Conservation (phyloP, 2,113 vertebrate genomes). For the Xyrauchen texanus region DNA sequence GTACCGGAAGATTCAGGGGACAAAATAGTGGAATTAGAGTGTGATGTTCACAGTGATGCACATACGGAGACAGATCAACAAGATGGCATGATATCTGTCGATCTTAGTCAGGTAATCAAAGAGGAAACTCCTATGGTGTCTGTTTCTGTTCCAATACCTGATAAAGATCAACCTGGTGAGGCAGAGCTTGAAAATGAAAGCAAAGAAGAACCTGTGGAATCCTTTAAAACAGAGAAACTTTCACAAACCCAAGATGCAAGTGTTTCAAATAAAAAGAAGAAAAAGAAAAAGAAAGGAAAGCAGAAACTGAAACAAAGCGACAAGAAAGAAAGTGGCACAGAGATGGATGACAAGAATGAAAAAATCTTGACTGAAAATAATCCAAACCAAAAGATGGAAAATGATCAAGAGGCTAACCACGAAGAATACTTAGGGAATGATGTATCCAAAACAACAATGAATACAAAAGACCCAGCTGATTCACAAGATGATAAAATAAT, state of each 20-base stretch:
- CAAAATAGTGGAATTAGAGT: background rate
- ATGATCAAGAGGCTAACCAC: background rate
- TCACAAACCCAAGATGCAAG: constrained; percentile 45
- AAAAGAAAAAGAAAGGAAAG: constrained; percentile 70
- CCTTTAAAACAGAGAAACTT: constrained; percentile 42
- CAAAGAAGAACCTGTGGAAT: constrained; percentile 33
- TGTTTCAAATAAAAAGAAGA: constrained; percentile 71
- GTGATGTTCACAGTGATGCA: background rate
- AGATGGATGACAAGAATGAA: constrained; percentile 2
- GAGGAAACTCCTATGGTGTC: constrained; percentile 4
- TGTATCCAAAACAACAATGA: background rate
- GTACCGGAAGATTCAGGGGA: background rate
- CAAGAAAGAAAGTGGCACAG: constrained; percentile 14
- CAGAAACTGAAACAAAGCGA: constrained; percentile 61
- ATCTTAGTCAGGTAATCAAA: constrained; percentile 25
- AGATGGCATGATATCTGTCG: constrained; percentile 4
- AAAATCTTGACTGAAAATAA: constrained; percentile 3
- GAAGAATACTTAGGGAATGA: background rate
- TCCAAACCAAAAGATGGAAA: constrained; percentile 9
- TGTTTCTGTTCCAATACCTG: background rate
- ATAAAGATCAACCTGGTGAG: constrained; percentile 22
- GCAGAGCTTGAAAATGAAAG: background rate
- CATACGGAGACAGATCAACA: constrained; percentile 20
- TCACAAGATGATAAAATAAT: background rate
- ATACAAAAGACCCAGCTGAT: constrained; percentile 2